Conservation (phyloP, 2,113 vertebrate species). For the Falcunculus frontatus region DNA sequence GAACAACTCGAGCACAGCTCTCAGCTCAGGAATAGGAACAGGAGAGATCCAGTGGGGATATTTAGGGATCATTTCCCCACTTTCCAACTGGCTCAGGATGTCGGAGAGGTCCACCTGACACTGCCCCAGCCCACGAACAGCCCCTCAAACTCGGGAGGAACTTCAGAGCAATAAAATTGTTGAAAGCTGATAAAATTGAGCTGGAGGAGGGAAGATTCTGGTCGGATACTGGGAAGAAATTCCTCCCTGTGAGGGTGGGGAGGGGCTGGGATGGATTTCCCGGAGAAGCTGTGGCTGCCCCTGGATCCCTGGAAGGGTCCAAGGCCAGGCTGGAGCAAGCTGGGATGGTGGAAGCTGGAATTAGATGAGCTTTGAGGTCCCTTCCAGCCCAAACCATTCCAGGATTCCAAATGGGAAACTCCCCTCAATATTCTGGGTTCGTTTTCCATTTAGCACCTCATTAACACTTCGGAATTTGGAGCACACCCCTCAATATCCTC, state of each 20-base stretch:
- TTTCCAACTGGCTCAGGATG: not conserved
- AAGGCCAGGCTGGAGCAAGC: not conserved
- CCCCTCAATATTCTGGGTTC: not conserved
- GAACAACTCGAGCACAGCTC: not conserved
- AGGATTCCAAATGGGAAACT: not conserved
- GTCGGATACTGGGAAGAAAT: not conserved
- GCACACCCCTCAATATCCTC: fast-evolving
- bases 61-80: not conserved
- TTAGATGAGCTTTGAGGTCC: no score
- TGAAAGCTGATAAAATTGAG: no score
- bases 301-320: not conserved
- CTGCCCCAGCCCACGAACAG: not conserved
- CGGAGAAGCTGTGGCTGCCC: not conserved
- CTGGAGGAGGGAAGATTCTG: not conserved
- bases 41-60: not conserved
- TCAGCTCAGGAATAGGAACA: not conserved
- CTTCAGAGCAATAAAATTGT: not conserved
- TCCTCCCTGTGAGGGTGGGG: not conserved
- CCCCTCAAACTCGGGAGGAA: not conserved
- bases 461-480: not conserved
- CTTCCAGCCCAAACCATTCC: not conserved
- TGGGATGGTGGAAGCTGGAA: not conserved
- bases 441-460: not conserved
- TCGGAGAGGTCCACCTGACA: not conserved
- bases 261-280: not conserved